A percentile compares a stretch with the other conserved stretches of the same genome.
Evolutionary conservation across 2,797 vertebrate species (phyloP).

Genomic region (Sarcophilus harrisii): DNA sequence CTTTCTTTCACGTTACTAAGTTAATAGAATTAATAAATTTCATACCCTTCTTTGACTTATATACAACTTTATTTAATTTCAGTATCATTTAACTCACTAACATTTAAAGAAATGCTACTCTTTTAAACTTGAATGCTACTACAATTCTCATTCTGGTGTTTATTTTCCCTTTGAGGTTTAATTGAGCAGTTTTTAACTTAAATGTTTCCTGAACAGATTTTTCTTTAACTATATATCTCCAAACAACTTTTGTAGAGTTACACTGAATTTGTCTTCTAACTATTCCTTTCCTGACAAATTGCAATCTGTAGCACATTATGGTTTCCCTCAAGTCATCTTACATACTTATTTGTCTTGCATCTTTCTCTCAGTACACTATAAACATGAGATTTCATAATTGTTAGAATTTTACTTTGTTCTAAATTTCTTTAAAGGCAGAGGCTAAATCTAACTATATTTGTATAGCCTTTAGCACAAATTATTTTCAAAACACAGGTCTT

Average conservation of each 20-base stretch:
- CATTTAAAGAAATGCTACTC: slow-evolving; percentile 6
- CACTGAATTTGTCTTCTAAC: slow-evolving; percentile 41
- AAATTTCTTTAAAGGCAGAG: slow-evolving; percentile 27
- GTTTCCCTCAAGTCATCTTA: slow-evolving; percentile 32
- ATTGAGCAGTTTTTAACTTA: slow-evolving; percentile 35
- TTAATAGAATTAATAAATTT: slow-evolving; percentile 7
- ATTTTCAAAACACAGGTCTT: slow-evolving; percentile 37
- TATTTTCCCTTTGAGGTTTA: slow-evolving; percentile 4
- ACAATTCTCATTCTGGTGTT: slow-evolving; percentile 42
- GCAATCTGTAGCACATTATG: slow-evolving; percentile 44
- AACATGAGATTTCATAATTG: slow-evolving; percentile 27
- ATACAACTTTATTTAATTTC: slow-evolving; percentile 44
- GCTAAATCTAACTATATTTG: slow-evolving; percentile 29
- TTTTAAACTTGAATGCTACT: slow-evolving; percentile 13
- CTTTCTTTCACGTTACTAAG: slow-evolving; percentile 51
- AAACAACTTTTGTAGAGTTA: slow-evolving; percentile 48
- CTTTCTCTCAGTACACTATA: slow-evolving; percentile 32
- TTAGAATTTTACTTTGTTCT: slow-evolving; percentile 29
- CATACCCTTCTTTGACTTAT: slow-evolving; percentile 23
- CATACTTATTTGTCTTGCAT: slow-evolving; percentile 43
- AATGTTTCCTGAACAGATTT: slow-evolving; percentile 18
- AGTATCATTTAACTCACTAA: slow-evolving; percentile 21
- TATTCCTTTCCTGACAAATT: slow-evolving; percentile 47
- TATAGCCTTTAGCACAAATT: slow-evolving; percentile 41
- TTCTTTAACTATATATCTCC: slow-evolving; percentile 18